Conservation (phyloP, 2,797 vertebrate species). For the Myoxocephalus aenaeus region DNA sequence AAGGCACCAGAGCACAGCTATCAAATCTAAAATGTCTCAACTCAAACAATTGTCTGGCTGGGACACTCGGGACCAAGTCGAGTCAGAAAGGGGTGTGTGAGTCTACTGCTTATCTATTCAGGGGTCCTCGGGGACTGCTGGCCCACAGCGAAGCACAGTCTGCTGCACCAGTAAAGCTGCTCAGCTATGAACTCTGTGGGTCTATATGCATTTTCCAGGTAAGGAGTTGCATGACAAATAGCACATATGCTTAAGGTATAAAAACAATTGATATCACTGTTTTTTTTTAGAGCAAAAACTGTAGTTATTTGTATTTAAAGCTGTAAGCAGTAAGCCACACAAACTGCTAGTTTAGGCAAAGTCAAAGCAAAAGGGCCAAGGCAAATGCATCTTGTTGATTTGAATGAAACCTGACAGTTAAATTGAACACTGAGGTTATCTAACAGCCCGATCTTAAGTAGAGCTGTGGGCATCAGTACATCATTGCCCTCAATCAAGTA, state of each 20-base stretch:
- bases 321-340: conserved; percentile 35
- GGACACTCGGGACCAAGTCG: conserved; percentile 35
- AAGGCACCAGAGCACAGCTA: conserved; percentile 39
- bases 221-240: conserved; percentile 1
- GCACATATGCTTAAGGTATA: background rate
- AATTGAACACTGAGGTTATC: conserved; percentile 75
- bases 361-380: conserved; percentile 57
- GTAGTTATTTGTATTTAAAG: conserved; percentile 33
- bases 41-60: conserved; percentile 43
- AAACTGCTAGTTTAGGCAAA: conserved; percentile 59
- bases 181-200: background rate
- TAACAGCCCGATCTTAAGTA: conserved; percentile 71
- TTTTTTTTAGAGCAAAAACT: background rate
- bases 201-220: conserved; percentile 9
- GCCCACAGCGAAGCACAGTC: conserved; percentile 21
- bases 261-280: background rate
- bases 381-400: conserved; percentile 73
- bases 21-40: conserved; percentile 53
- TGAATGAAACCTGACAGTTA: conserved; percentile 73
- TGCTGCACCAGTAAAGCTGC: conserved; percentile 13
- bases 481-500: conserved; percentile 74
- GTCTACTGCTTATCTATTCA: conserved; percentile 60
- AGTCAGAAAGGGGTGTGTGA: conserved; percentile 39
- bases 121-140: conserved; percentile 28
- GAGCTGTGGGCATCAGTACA: conserved; percentile 68